These are phyloP conservation scores for Papilio machaon DNA, from an alignment of 1,140 invertebrate species.

Conservation along the genomic window DNA sequence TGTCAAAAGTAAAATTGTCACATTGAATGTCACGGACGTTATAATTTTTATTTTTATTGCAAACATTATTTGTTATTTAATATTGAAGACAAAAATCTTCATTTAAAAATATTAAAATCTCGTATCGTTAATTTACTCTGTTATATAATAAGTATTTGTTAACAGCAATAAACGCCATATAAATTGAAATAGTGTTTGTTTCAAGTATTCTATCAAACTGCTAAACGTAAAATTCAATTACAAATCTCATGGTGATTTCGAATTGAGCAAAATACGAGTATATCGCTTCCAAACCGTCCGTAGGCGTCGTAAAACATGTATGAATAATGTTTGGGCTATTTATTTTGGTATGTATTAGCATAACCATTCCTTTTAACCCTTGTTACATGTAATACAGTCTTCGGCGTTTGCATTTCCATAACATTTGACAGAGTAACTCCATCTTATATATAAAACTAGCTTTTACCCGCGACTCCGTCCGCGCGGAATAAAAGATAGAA, in stretches of 20 bases:
- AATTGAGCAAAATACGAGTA: slow-evolving; percentile 11
- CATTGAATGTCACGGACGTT: too few species aligned
- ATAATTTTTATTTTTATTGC: too few species aligned
- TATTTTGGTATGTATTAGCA: slow-evolving; percentile 31
- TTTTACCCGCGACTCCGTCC: too few species aligned
- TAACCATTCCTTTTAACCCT: slow-evolving; percentile 35
- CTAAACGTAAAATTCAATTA: slow-evolving; percentile 19
- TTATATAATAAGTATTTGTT: too few species aligned
- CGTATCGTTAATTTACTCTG: too few species aligned
- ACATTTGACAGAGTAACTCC: neutral
- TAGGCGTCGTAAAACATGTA: slow-evolving; percentile 27
- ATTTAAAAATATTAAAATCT: too few species aligned
- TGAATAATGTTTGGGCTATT: slow-evolving; percentile 32
- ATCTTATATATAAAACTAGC: neutral
- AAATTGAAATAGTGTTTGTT: too few species aligned
- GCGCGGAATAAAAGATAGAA: too few species aligned
- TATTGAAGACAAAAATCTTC: too few species aligned
- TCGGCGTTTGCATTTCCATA: slow-evolving; percentile 20
- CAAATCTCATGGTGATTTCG: slow-evolving; percentile 5
- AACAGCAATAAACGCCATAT: too few species aligned
- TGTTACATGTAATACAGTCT: slow-evolving; percentile 32
- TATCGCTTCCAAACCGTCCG: neutral
- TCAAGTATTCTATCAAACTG: neutral
- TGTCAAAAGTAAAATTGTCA: too few species aligned
- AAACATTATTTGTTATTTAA: too few species aligned